These are phyloP conservation scores for Diorhabda sublineata DNA, from an alignment of 1,140 invertebrate species.

Conservation along the genomic window DNA sequence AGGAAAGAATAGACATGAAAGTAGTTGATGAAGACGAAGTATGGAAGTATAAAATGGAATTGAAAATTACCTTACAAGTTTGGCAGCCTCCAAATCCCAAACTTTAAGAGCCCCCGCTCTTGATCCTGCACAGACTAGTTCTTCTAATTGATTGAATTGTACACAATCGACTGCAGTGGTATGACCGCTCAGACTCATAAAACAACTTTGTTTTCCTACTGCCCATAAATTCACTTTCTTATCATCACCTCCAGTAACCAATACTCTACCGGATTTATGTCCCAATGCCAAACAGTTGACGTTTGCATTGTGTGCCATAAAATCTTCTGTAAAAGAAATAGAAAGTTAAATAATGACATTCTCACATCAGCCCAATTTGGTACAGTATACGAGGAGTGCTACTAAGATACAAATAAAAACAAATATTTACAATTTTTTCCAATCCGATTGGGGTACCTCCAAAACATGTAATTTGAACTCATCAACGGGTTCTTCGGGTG, in stretches of 20 bases:
- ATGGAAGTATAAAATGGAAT: no score
- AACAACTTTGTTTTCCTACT: constrained; percentile 90
- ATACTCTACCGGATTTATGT: constrained; percentile 84
- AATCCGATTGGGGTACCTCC: no score
- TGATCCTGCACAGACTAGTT: constrained; percentile 92
- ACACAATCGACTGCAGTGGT: constrained; percentile 92
- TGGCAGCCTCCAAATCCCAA: constrained; percentile 94
- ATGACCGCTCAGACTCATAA: constrained; percentile 93
- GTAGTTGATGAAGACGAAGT: no score
- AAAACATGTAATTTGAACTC: no score
- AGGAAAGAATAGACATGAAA: no score
- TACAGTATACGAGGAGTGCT: no score
- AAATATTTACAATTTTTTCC: no score
- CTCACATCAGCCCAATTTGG: constrained; percentile 10
- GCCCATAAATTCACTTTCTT: constrained; percentile 98
- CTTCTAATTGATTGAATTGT: constrained; percentile 89
- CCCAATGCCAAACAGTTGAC: constrained; percentile 89
- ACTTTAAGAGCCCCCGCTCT: constrained; percentile 90
- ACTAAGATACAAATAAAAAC: no score
- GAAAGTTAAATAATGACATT: constrained; percentile 23
- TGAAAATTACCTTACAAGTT: constrained; percentile 58
- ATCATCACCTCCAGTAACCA: constrained; percentile 95
- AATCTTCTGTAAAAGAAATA: constrained; percentile 69
- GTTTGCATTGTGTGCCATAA: constrained; percentile 81
- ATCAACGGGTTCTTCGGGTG: no score